A percentile compares a stretch with the other conserved stretches of the same genome.
Conservation (phyloP, 2,888 invertebrate species). For the Philopedon plagiatum region DNA sequence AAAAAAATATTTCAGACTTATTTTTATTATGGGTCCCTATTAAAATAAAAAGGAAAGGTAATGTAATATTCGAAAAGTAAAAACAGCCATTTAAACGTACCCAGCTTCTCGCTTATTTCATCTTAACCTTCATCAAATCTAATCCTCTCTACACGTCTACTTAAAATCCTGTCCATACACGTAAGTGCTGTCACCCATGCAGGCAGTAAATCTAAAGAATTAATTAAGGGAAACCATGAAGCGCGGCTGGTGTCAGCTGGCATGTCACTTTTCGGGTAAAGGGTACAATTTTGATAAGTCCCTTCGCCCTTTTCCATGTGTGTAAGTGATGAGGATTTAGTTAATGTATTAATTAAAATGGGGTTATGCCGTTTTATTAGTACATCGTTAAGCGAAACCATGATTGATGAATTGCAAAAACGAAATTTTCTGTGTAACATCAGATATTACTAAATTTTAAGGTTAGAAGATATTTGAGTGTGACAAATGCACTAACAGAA, state of each 20-base stretch:
- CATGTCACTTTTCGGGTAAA: neutral
- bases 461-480: no score
- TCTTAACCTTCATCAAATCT: neutral
- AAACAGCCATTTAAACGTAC: no score
- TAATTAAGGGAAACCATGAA: constrained; percentile 12
- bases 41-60: no score
- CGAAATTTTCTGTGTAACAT: no score
- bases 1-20: no score
- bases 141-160: neutral
- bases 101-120: neutral
- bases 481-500: no score
- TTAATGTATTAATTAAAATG: constrained; percentile 12
- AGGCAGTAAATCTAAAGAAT: constrained; percentile 14
- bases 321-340: neutral
- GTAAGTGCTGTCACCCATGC: neutral
- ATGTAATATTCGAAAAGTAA: no score
- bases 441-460: no score
- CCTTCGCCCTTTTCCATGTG: neutral
- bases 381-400: no score
- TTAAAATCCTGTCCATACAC: neutral
- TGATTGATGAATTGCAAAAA: no score
- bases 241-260: constrained; percentile 8
- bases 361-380: no score
- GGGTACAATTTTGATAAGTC: constrained; percentile 11
- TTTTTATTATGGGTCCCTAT: no score